These are phyloP conservation scores for Drosophila peninsularis DNA, from an alignment of 2,888 invertebrate species.

Conservation along the genomic window DNA sequence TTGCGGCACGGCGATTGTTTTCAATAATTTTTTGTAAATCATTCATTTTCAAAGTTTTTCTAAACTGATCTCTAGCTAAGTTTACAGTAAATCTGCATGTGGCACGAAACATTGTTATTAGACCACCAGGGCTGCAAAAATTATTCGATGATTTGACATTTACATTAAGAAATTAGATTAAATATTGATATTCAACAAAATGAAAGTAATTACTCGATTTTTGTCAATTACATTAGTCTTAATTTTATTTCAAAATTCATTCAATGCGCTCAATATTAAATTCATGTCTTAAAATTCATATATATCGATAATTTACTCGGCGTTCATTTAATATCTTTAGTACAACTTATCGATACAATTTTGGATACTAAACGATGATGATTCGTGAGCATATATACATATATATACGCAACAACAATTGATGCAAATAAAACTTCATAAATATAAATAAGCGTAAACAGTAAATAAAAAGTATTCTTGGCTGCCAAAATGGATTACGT, in stretches of 20 bases:
- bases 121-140: conserved; percentile 16
- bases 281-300: neutral
- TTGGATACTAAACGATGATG: conserved; percentile 19
- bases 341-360: conserved; percentile 10
- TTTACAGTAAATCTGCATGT: conserved; percentile 53
- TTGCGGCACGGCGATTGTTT: conserved; percentile 75
- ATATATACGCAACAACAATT: conserved; percentile 44
- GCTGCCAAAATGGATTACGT: conserved; percentile 81
- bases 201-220: neutral
- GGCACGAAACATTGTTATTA: conserved; percentile 53
- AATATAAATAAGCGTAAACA: conserved; percentile 29
- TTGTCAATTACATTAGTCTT: neutral
- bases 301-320: conserved; percentile 24
- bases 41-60: conserved; percentile 61
- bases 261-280: neutral
- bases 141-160: conserved; percentile 2
- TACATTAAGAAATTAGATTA: neutral
- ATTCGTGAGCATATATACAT: conserved; percentile 34
- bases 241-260: neutral
- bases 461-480: conserved; percentile 17
- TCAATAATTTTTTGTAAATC: conserved; percentile 67
- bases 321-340: neutral
- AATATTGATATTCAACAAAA: neutral
- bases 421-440: conserved; percentile 37
- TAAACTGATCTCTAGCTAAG: conserved; percentile 18